Base-by-base conservation (phyloP, 2,113 vertebrate genomes). In the Physeter macrocephalus region DNA sequence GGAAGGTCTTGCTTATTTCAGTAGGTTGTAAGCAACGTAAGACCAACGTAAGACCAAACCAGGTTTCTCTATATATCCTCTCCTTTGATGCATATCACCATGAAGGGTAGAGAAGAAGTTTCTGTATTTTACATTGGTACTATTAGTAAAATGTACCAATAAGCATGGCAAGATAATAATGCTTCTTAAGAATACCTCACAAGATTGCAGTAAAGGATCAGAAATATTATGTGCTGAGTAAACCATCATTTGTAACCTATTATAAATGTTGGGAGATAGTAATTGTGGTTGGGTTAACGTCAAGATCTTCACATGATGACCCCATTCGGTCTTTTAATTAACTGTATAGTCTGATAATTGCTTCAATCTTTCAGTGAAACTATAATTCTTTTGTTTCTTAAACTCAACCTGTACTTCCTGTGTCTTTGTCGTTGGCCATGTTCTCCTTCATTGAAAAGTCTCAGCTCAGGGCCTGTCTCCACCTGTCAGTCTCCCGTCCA, bases 381-480 rank as follows among this genome's bases (percentile, higher is more conserved):
- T 49, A 1, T 67, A 80, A 71, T 88, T 72, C 75, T 87, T 87
- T 80, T 96, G 41, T 88, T 89, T 94, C 78, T 96, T 87, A 67
- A 95, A 43, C 52, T 88, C 41, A 21, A 8, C 62, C 12, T 64
- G 14, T 4, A 49, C 78, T 67, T 94, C 18, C 67, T 81, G 25
- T 29, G n/a, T 64, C 67, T 41, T 2, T 31, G 21, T 78, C 14
- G 0, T 66, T 46, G 57, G 18, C 23, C 10, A 8, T 27, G 36
- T 21, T 57, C 62, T 62, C 23, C 46, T 78, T 87, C 59, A 23
- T 29, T 36, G n/a, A 82, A 71, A 82, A 62, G 14, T 57, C 41
- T 86, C 39, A 43, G 77, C 41, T 69, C 52, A 34, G 84, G 80
- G n/a, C 59, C n/a, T 2, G 23, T 57, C 18, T 93, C 67, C 29